Conservation (phyloP, 2,113 vertebrate genomes). For the Dascyllus trimaculatus region DNA sequence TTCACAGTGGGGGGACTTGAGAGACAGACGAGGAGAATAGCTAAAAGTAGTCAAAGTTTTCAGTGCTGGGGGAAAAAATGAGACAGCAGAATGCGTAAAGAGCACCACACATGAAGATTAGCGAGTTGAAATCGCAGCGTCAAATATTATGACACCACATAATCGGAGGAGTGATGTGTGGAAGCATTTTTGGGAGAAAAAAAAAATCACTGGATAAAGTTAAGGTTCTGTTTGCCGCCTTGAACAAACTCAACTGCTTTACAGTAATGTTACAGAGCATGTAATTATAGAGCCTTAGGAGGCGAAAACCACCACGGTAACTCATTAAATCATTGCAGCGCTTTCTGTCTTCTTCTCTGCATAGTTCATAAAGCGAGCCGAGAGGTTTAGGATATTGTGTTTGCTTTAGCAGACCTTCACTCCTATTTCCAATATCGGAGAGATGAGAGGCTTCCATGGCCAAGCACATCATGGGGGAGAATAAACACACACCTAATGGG, state of each 20-base stretch:
- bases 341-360: slow-evolving; percentile 28
- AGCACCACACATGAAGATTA: slow-evolving; percentile 40
- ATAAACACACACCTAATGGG: slow-evolving; percentile 82
- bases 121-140: slow-evolving; percentile 55
- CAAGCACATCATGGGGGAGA: slow-evolving; percentile 81
- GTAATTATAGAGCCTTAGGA: slow-evolving; percentile 36
- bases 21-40: slow-evolving; percentile 68
- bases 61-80: slow-evolving; percentile 36
- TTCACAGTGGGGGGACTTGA: slow-evolving; percentile 65
- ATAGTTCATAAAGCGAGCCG: slow-evolving; percentile 60
- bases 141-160: slow-evolving; percentile 32
- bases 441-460: slow-evolving; percentile 82
- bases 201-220: too few relatives aligned
- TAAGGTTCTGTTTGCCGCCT: too few relatives aligned
- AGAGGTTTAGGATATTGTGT: slow-evolving; percentile 71
- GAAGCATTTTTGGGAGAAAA: too few relatives aligned
- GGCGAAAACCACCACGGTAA: slow-evolving; percentile 22
- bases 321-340: slow-evolving; percentile 53
- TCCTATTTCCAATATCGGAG: slow-evolving; percentile 75
- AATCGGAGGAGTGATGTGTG: too few relatives aligned
- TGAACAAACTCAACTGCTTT: too few relatives aligned
- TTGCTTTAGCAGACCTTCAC: slow-evolving; percentile 79
- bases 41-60: slow-evolving; percentile 74
- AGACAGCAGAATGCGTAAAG: slow-evolving; percentile 46
- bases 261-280: too few relatives aligned